Conservation (phyloP, 2,888 invertebrate species). For the Shargacucullia verbasci region DNA sequence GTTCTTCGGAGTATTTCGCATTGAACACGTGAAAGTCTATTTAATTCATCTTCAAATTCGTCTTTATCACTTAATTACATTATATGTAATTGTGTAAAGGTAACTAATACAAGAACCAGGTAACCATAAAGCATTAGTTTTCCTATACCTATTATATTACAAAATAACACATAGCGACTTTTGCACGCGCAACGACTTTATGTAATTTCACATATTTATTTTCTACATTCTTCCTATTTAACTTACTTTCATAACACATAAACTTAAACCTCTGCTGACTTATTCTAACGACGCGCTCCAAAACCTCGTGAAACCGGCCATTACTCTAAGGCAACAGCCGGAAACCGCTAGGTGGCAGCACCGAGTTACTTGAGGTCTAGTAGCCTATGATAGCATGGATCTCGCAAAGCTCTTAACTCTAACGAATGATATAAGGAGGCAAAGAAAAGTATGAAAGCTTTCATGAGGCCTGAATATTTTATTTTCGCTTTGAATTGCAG, state of each 20-base stretch:
- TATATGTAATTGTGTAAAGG: too few relatives aligned
- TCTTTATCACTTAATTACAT: too few relatives aligned
- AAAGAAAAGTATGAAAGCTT: conserved; percentile 32
- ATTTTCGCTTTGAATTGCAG: conserved; percentile 21
- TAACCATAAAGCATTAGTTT: too few relatives aligned
- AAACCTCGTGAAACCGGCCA: conserved; percentile 31
- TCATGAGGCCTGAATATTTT: conserved; percentile 33
- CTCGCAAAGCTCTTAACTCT: conserved; percentile 17
- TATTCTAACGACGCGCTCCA: conserved; percentile 28
- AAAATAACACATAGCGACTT: too few relatives aligned
- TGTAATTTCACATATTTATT: too few relatives aligned
- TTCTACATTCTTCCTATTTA: too few relatives aligned
- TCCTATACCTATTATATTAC: too few relatives aligned
- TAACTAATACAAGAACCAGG: too few relatives aligned
- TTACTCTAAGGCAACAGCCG: conserved; percentile 41
- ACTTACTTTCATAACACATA: conserved; percentile 23
- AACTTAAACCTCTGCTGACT: conserved; percentile 11
- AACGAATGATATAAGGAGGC: conserved; percentile 39
- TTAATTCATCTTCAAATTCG: too few relatives aligned
- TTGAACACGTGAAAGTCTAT: too few relatives aligned
- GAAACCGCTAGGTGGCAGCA: conserved; percentile 36
- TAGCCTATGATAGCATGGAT: conserved; percentile 16
- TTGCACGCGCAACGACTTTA: too few relatives aligned
- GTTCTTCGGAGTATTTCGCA: too few relatives aligned
- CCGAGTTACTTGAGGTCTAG: conserved; percentile 27